Base-by-base conservation (phyloP, 1,140 invertebrate genomes). In the Halesus radiatus region DNA sequence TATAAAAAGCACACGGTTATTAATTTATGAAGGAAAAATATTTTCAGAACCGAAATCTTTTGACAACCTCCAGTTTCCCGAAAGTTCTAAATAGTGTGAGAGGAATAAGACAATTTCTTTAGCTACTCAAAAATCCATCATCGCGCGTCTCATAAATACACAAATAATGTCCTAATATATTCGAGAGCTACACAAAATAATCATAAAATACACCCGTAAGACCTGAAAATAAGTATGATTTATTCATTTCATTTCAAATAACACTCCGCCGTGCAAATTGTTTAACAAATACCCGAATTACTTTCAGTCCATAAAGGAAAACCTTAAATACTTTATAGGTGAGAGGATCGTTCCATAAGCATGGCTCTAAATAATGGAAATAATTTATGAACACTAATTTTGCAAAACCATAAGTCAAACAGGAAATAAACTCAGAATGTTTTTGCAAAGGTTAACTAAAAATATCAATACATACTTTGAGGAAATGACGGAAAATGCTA, bases 151-250 rank as follows among this genome's bases (percentile, higher is more conserved):
- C 53, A n/a, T 56, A 37, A 37, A 37, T 37, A 37, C 32, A 37
- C 32, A 37, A 37, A 37, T 37, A 37, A 37, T 37, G 32, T 37
- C 32, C 32, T 37, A 37, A 37, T 37, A 37, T 37, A 37, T 37
- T 37, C 32, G 7, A 37, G 32, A 37, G 32, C 7, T 37, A 8
- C 3, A 37, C 32, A 37, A 37, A 37, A 70, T 70, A 50, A 70
- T 70, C 13, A 16, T 37, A 52, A 45, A 70, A 70, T n/a, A 70
- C n/a, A 45, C 32, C 66, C 29, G 45, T 45, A 10, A 70, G 66
- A 70, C 50, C 45, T 70, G 66, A 70, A 20, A 70, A 70, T 70
- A 70, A 70, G 45, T 52, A 7, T 70, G 66, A 70, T 70, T 70
- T 70, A 70, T 70, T 70, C 66, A 52, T 70, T 66, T 70, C 2